Percentiles rank a stretch among this genome's conserved stretches.
These are phyloP conservation scores for Oscheius sp. DNA, from an alignment of 2,888 invertebrate species.

Conservation along the genomic window DNA sequence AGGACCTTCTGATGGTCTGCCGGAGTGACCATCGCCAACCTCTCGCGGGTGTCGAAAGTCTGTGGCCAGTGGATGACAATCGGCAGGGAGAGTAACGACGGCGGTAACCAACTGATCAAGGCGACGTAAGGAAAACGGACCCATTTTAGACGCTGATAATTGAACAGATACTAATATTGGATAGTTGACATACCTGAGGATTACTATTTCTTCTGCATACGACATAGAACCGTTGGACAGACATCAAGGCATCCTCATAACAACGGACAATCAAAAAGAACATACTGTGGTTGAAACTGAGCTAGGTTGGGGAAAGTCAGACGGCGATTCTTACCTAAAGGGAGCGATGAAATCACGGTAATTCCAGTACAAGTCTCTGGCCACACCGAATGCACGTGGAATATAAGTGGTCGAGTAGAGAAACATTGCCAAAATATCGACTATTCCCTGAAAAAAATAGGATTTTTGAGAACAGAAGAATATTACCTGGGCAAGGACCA, in stretches of 20 bases:
- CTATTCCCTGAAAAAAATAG: background rate
- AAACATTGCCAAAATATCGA: background rate
- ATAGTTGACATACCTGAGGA: background rate
- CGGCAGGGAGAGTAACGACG: conserved; percentile 12
- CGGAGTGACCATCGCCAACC: background rate
- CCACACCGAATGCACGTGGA: background rate
- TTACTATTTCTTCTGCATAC: background rate
- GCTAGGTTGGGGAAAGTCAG: background rate
- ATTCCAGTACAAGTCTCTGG: conserved; percentile 13
- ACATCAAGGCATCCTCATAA: background rate
- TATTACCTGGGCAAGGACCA: conserved; percentile 11
- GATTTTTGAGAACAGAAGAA: background rate
- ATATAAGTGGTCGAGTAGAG: conserved; percentile 23
- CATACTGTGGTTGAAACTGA: conserved; percentile 24
- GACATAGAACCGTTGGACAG: conserved; percentile 3
- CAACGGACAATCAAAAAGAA: background rate
- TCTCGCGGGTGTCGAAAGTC: conserved; percentile 7
- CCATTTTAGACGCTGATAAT: background rate
- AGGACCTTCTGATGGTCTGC: conserved; percentile 16
- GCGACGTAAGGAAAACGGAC: background rate
- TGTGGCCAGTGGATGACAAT: conserved; percentile 8
- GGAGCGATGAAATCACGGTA: conserved; percentile 10
- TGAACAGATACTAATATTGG: background rate
- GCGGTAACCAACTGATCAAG: background rate
- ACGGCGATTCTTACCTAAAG: background rate